Conservation (phyloP, 2,797 vertebrate species). For the Zalophus californianus region DNA sequence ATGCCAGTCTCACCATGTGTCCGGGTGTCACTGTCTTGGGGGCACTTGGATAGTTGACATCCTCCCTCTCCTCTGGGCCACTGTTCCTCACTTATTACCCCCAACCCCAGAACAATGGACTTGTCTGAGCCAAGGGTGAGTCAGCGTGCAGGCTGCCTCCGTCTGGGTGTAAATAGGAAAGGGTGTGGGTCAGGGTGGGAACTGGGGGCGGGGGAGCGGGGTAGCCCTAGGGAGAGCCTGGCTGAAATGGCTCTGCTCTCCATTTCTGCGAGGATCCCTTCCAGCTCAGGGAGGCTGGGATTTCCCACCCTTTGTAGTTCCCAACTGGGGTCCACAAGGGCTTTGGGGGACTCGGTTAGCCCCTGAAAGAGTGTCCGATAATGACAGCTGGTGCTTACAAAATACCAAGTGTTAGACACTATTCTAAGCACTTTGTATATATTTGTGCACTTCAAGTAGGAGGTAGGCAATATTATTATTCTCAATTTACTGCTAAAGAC, state of each 20-base stretch:
- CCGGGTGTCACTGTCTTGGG: slow-evolving; percentile 46
- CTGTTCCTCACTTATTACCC: neutral
- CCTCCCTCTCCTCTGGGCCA: neutral
- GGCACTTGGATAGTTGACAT: neutral
- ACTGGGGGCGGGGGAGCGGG: neutral
- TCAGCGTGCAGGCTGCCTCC: slow-evolving; percentile 73
- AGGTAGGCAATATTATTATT: neutral
- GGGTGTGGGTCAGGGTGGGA: slow-evolving; percentile 81
- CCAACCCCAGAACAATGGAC: slow-evolving; percentile 75
- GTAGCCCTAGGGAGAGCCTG: slow-evolving; percentile 53
- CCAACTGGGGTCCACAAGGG: neutral
- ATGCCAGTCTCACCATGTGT: neutral
- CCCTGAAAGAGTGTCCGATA: neutral
- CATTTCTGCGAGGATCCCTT: neutral
- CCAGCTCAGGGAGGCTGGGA: neutral
- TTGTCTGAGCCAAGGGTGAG: slow-evolving; percentile 79
- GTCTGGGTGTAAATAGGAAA: slow-evolving; percentile 85
- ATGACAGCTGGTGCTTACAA: slow-evolving; percentile 66
- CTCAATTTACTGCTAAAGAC: slow-evolving; percentile 24
- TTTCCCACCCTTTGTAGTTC: neutral
- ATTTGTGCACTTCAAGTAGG: neutral
- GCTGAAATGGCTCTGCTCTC: neutral
- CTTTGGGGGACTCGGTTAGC: neutral
- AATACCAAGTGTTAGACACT: neutral
- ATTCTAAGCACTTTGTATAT: neutral